Evolutionary conservation across 1,140 invertebrate species (phyloP).

Genomic region (Drosophila trapezifrons): DNA sequence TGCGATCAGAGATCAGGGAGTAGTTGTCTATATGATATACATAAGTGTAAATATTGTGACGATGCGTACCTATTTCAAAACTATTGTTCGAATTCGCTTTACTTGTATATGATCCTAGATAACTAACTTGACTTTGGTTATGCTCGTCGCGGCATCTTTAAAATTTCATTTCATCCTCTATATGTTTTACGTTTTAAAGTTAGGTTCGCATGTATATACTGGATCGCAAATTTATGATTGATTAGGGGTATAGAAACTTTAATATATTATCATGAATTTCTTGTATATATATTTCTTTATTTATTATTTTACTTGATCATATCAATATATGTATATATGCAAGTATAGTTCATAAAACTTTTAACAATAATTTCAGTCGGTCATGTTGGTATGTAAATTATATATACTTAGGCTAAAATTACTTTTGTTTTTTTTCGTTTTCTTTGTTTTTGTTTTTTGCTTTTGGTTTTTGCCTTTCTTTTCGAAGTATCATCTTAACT

Average conservation of each 20-base stretch:
- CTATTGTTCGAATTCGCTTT: conserved; percentile 56
- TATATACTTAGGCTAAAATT: conserved; percentile 75
- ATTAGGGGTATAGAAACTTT: conserved; percentile 77
- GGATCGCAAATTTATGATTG: conserved; percentile 77
- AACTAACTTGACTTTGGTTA: conserved; percentile 35
- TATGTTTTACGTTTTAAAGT: conserved; percentile 39
- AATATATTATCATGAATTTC: conserved; percentile 70
- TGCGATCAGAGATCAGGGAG: conserved; percentile 33
- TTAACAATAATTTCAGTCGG: conserved; percentile 84
- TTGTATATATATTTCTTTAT: conserved; percentile 73
- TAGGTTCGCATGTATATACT: conserved; percentile 62
- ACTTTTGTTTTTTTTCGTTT: conserved; percentile 38
- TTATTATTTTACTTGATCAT: conserved; percentile 77
- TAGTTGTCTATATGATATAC: conserved; percentile 47
- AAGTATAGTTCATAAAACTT: conserved; percentile 82
- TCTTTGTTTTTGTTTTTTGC: conserved; percentile 17
- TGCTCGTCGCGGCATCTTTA: conserved; percentile 29
- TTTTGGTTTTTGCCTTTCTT: conserved; percentile 43
- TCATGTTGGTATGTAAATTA: conserved; percentile 80
- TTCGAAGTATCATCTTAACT: conserved; percentile 45
- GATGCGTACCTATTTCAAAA: conserved; percentile 37
- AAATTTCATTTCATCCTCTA: conserved; percentile 66
- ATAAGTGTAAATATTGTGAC: conserved; percentile 55
- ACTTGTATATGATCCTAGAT: conserved; percentile 68
- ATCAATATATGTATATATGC: conserved; percentile 81